These are phyloP conservation scores for Muscidifurax raptorellus DNA, from an alignment of 1,140 invertebrate species.

Conservation along the genomic window DNA sequence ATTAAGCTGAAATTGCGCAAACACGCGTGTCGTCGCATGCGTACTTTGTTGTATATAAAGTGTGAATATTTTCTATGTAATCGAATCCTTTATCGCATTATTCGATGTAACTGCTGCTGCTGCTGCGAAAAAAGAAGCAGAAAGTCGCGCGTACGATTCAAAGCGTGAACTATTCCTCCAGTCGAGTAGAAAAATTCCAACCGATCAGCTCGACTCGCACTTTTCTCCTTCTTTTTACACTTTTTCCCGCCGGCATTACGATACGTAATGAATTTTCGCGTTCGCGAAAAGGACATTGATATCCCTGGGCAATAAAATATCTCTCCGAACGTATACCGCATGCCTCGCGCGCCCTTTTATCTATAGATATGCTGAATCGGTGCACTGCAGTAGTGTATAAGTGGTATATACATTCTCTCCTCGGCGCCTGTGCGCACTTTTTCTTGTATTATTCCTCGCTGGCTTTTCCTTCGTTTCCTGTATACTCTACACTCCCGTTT, in stretches of 20 bases:
- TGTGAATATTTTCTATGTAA: too few species aligned
- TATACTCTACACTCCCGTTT: background rate
- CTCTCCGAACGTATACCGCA: slow-evolving; percentile 6
- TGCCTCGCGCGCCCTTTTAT: background rate
- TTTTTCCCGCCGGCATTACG: slow-evolving; percentile 20
- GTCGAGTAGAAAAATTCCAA: slow-evolving; percentile 34
- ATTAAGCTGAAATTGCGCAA: background rate
- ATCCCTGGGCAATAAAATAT: slow-evolving; percentile 50
- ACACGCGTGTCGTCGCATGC: too few species aligned
- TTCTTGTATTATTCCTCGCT: background rate
- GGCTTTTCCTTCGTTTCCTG: background rate
- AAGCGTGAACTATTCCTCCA: slow-evolving; percentile 33
- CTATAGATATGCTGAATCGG: background rate
- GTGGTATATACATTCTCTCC: background rate
- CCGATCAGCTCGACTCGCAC: background rate
- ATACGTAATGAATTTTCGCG: slow-evolving; percentile 49
- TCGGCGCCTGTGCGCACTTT: background rate
- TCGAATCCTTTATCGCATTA: background rate
- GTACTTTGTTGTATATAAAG: too few species aligned
- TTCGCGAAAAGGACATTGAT: slow-evolving; percentile 48
- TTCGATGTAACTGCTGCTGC: background rate
- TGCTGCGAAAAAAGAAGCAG: background rate
- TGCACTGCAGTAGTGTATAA: background rate
- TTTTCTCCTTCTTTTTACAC: slow-evolving; percentile 5
- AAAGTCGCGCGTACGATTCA: background rate